Percentiles rank a stretch among this genome's conserved stretches.
phyloP scores from a whole-genome alignment of 1,140 invertebrate species.

The Eupristina koningsbergeri region DNA sequence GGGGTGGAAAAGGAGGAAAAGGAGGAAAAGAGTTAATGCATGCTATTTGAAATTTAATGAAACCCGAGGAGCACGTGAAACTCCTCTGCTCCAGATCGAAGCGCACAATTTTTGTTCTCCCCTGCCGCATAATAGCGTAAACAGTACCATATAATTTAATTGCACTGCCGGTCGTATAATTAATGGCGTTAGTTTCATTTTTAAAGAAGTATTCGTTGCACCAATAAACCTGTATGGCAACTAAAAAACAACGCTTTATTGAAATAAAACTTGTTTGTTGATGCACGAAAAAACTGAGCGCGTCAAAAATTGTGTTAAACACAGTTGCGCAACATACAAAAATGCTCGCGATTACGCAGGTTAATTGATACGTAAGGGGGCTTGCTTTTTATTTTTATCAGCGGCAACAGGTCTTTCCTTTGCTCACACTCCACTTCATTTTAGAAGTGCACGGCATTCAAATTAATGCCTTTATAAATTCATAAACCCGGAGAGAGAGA shows the following conservation, averaged over 20 bases:
- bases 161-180: neutral
- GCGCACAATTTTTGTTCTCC: neutral
- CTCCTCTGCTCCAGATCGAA: too few relatives aligned
- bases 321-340: neutral
- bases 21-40: too few relatives aligned
- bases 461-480: too few relatives aligned
- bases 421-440: neutral
- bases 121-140: neutral
- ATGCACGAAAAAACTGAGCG: neutral
- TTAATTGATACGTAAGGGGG: neutral
- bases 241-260: neutral
- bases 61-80: too few relatives aligned
- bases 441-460: neutral
- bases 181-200: neutral
- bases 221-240: constrained; percentile 5
- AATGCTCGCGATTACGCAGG: neutral
- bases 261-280: constrained; percentile 12
- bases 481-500: too few relatives aligned
- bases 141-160: neutral
- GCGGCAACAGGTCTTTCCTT: too few relatives aligned
- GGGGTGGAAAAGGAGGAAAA: neutral
- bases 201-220: neutral
- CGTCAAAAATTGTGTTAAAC: neutral
- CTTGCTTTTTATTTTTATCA: neutral
- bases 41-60: too few relatives aligned